These are phyloP conservation scores for Melanotaenia nigrans DNA, from an alignment of 2,797 vertebrate species.

Conservation along the genomic window DNA sequence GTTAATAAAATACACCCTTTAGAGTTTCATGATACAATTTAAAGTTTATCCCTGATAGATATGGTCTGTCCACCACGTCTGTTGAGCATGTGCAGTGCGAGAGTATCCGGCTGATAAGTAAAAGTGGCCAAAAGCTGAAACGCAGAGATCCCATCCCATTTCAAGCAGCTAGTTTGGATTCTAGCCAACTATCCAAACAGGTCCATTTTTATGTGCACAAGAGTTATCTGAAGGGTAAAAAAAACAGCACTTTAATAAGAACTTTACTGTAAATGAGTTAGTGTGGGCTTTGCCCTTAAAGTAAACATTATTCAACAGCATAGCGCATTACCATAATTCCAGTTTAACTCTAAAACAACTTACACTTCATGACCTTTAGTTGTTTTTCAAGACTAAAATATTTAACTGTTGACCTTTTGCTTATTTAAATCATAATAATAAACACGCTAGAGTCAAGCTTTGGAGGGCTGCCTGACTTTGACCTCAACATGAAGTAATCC, in stretches of 20 bases:
- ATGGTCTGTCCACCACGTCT: not conserved
- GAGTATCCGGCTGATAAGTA: constrained; percentile 32
- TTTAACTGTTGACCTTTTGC: constrained; percentile 40
- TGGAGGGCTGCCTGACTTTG: constrained; percentile 54
- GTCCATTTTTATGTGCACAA: constrained; percentile 51
- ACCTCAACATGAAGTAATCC: constrained; percentile 30
- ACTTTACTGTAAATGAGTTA: constrained; percentile 51
- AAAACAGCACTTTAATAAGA: constrained; percentile 44
- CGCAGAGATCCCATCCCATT: constrained; percentile 26
- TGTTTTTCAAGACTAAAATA: constrained; percentile 34
- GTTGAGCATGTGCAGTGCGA: not conserved
- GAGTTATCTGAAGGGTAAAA: constrained; percentile 56
- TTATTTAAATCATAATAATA: constrained; percentile 60
- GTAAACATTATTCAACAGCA: constrained; percentile 59
- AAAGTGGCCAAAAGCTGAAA: constrained; percentile 39
- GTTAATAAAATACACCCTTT: not conserved
- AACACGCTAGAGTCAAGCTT: constrained; percentile 44
- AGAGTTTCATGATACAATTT: constrained; percentile 2
- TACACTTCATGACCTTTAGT: constrained; percentile 45
- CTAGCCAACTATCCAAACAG: constrained; percentile 48
- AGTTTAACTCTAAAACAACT: constrained; percentile 31
- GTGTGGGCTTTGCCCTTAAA: constrained; percentile 56
- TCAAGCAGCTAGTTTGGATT: constrained; percentile 40
- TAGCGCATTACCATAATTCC: constrained; percentile 55
- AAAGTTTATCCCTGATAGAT: constrained; percentile 10